Conservation (phyloP, 2,113 vertebrate genomes). For the Crotalus tigris region DNA sequence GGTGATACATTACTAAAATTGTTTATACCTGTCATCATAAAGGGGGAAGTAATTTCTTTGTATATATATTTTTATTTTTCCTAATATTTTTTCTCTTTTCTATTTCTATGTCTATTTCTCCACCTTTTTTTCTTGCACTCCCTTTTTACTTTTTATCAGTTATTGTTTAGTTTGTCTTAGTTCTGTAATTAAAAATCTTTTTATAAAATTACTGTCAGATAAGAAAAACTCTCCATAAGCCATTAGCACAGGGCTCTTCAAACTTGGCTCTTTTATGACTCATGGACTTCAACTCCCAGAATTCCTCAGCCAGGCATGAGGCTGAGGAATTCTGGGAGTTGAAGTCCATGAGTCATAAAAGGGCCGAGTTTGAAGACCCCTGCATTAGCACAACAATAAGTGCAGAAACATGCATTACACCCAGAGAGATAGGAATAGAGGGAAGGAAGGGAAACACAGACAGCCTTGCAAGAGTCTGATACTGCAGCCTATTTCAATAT, state of each 20-base stretch:
- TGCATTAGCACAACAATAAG: background rate
- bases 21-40: background rate
- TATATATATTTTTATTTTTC: background rate
- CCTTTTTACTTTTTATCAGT: background rate
- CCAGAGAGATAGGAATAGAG: background rate
- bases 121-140: too few species aligned
- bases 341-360: too few species aligned
- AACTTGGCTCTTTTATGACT: too few species aligned
- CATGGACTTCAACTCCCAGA: too few species aligned
- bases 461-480: background rate
- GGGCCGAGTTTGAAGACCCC: too few species aligned
- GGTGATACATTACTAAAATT: background rate
- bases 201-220: background rate
- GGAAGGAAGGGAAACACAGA: background rate
- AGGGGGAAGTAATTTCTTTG: background rate
- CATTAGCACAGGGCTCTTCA: background rate
- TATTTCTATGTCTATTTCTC: background rate
- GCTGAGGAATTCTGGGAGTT: too few species aligned
- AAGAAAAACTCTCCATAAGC: background rate
- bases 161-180: background rate
- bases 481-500: background rate
- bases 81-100: background rate
- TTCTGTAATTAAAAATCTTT: background rate
- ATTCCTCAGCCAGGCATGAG: too few species aligned
- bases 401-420: background rate